Evolutionary conservation across 2,797 vertebrate genomes (phyloP).

Genomic region (Apogon talboti): DNA sequence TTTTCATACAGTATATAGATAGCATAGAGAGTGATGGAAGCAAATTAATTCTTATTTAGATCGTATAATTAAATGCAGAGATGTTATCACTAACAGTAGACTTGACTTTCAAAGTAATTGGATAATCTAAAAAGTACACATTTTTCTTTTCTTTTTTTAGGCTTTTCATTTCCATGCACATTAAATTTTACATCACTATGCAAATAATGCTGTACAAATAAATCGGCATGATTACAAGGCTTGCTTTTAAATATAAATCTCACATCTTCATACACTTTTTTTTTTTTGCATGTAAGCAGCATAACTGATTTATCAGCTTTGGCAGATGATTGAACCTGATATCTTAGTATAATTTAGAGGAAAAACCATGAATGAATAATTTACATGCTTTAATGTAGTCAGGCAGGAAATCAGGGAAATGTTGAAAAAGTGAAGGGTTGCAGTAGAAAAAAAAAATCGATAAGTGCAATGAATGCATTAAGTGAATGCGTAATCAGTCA

Average conservation of each 20-base stretch:
- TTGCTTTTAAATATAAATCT: background rate
- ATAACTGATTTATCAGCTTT: slow-evolving; percentile 12
- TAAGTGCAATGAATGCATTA: no score
- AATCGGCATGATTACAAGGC: background rate
- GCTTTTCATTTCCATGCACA: slow-evolving; percentile 7
- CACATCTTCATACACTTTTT: background rate
- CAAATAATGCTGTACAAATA: slow-evolving; percentile 6
- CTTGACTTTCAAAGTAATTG: slow-evolving; percentile 16
- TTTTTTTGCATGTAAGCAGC: background rate
- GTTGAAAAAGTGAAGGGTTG: background rate
- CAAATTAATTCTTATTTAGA: background rate
- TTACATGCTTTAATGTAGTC: slow-evolving; percentile 18
- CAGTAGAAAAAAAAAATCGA: no score
- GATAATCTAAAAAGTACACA: slow-evolving; percentile 27
- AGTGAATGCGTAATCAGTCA: no score
- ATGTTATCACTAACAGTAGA: slow-evolving; percentile 12
- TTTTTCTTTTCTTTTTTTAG: slow-evolving; percentile 1
- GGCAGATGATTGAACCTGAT: slow-evolving; percentile 20
- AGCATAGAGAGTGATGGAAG: background rate
- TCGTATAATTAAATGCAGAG: slow-evolving; percentile 6
- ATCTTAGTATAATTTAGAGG: slow-evolving; percentile 10
- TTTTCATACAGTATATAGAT: no score
- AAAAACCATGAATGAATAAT: slow-evolving; percentile 20
- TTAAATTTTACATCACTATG: slow-evolving; percentile 11
- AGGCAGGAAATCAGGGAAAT: background rate